Evolutionary conservation across 2,888 invertebrate species (phyloP).

Genomic region (Oxycera nigricornis): DNA sequence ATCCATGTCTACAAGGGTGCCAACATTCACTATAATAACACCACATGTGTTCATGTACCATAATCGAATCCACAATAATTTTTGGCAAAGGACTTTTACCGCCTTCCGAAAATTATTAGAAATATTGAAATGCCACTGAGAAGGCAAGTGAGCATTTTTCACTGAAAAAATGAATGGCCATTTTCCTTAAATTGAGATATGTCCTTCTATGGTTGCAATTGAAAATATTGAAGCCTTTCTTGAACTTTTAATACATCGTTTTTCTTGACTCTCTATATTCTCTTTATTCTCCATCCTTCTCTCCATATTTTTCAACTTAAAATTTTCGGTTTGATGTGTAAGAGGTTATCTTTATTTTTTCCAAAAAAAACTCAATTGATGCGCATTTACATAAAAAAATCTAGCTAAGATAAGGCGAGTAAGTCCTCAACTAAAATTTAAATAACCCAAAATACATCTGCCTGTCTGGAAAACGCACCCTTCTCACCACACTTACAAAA

Average conservation of each 20-base stretch:
- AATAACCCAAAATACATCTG: neutral
- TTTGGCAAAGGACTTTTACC: neutral
- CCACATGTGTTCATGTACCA: neutral
- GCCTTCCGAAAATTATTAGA: neutral
- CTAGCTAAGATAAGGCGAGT: neutral
- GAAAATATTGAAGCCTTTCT: too few relatives aligned
- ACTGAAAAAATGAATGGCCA: neutral
- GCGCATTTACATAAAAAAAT: too few relatives aligned
- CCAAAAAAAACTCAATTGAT: neutral
- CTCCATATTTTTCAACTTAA: too few relatives aligned
- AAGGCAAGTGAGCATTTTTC: neutral
- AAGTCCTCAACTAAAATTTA: neutral
- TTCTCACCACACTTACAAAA: neutral
- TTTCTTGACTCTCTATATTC: too few relatives aligned
- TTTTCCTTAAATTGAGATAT: neutral
- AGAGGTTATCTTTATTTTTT: too few relatives aligned
- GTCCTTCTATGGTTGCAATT: too few relatives aligned
- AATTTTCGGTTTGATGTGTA: too few relatives aligned
- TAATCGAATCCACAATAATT: neutral
- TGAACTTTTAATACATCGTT: too few relatives aligned
- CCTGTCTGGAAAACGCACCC: neutral
- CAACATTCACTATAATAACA: slow-evolving; percentile 24
- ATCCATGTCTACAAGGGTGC: slow-evolving; percentile 12
- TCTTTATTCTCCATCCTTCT: too few relatives aligned
- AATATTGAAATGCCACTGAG: slow-evolving; percentile 12